phyloP scores from a whole-genome alignment of 2,113 vertebrate genomes.

The Coptodon bakossiorum region DNA sequence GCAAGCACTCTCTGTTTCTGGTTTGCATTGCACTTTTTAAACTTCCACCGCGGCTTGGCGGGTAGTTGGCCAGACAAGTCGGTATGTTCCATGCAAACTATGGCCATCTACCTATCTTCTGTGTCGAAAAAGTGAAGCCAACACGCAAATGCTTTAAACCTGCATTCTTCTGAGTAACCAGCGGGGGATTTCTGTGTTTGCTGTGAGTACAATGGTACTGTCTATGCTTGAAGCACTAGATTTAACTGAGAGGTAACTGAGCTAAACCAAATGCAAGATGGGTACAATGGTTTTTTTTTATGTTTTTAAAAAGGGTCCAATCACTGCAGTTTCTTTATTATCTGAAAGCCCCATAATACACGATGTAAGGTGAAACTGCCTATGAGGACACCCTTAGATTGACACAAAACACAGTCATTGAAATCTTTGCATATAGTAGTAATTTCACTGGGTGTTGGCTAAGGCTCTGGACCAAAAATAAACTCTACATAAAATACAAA shows the following conservation, averaged over 20 bases:
- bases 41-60: not conserved
- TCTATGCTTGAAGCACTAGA: not conserved
- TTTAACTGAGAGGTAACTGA: not conserved
- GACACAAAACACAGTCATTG: not conserved
- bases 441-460: not conserved
- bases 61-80: not conserved
- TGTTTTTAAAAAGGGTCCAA: not conserved
- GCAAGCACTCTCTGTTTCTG: rapidly evolving
- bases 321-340: not conserved
- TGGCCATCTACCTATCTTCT: not conserved
- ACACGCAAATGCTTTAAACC: not conserved
- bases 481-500: not conserved
- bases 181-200: not conserved
- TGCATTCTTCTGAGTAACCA: not conserved
- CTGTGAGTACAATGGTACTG: not conserved
- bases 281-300: rapidly evolving
- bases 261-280: not conserved
- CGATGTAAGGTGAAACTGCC: not conserved
- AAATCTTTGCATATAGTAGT: not conserved
- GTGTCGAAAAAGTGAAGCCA: not conserved
- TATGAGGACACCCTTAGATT: not conserved
- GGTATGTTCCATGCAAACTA: not conserved
- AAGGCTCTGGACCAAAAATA: not conserved
- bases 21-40: not conserved
- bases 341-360: not conserved